These are phyloP conservation scores for Somateria mollissima DNA, from an alignment of 2,797 vertebrate genomes.

Conservation along the genomic window DNA sequence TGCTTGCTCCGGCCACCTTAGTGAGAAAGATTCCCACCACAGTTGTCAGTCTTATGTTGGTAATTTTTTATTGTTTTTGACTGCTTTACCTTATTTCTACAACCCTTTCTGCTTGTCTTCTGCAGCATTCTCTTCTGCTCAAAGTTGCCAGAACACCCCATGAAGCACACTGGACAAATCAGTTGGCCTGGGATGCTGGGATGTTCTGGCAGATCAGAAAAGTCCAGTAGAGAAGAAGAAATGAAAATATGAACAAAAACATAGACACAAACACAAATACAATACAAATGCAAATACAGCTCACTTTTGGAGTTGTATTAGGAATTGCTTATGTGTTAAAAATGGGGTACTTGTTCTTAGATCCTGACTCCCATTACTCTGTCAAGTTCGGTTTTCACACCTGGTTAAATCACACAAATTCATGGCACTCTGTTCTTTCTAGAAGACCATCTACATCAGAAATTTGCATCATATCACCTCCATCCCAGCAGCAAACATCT, in stretches of 20 bases:
- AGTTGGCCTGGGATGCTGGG: neutral
- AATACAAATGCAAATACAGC: neutral
- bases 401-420: neutral
- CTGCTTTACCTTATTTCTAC: neutral
- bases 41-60: neutral
- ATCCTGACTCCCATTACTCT: neutral
- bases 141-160: neutral
- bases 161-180: neutral
- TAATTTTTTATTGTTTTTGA: neutral
- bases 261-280: neutral
- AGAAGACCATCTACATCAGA: neutral
- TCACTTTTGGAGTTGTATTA: neutral
- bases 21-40: neutral
- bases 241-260: neutral
- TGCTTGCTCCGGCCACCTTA: neutral
- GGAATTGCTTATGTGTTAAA: neutral
- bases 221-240: neutral
- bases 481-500: neutral
- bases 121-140: neutral
- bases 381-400: neutral
- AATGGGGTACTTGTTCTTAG: neutral
- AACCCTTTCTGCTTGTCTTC: neutral
- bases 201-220: neutral
- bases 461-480: neutral
- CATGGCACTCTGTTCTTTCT: rapidly evolving